phyloP scores from a whole-genome alignment of 2,888 invertebrate species.

The Drosophila paracracens region DNA sequence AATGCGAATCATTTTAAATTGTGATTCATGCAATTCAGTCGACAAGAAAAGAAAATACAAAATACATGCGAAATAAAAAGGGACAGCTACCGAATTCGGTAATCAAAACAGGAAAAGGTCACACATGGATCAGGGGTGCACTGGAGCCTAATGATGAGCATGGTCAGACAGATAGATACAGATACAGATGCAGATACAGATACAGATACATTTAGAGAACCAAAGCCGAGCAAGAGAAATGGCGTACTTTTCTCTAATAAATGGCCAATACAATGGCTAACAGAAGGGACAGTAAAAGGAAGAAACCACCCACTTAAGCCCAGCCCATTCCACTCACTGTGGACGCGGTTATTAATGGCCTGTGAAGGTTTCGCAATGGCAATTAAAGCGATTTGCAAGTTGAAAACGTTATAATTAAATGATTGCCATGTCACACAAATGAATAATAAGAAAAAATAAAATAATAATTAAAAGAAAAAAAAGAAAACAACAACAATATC shows the following conservation, averaged over 20 bases:
- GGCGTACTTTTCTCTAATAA: slow-evolving; percentile 49
- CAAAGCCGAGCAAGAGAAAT: slow-evolving; percentile 50
- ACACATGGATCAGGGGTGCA: slow-evolving; percentile 51
- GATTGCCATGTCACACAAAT: slow-evolving; percentile 59
- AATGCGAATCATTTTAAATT: slow-evolving; percentile 80
- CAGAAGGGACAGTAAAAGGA: slow-evolving; percentile 7
- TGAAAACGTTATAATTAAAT: slow-evolving; percentile 64
- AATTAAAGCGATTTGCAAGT: slow-evolving; percentile 67
- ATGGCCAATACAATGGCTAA: slow-evolving; percentile 32
- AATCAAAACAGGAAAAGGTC: slow-evolving; percentile 65
- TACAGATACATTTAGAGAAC: slow-evolving; percentile 14
- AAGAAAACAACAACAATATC: slow-evolving; percentile 1
- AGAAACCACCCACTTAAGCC: not conserved
- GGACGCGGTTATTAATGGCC: slow-evolving; percentile 38
- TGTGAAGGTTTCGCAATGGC: slow-evolving; percentile 39
- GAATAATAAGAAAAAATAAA: slow-evolving; percentile 5
- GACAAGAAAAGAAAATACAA: slow-evolving; percentile 11
- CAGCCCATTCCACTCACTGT: too few relatives aligned
- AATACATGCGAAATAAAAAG: slow-evolving; percentile 26
- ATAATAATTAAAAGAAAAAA: slow-evolving; percentile 6
- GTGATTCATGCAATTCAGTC: slow-evolving; percentile 58
- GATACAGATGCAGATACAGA: not conserved
- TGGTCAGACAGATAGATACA: slow-evolving; percentile 8
- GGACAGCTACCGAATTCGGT: slow-evolving; percentile 48
- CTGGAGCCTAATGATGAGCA: slow-evolving; percentile 63